Evolutionary conservation across 2,888 invertebrate species (phyloP), one percentile per base, ranked within the genome.

Genomic region (Mesochorus sp.): DNA sequence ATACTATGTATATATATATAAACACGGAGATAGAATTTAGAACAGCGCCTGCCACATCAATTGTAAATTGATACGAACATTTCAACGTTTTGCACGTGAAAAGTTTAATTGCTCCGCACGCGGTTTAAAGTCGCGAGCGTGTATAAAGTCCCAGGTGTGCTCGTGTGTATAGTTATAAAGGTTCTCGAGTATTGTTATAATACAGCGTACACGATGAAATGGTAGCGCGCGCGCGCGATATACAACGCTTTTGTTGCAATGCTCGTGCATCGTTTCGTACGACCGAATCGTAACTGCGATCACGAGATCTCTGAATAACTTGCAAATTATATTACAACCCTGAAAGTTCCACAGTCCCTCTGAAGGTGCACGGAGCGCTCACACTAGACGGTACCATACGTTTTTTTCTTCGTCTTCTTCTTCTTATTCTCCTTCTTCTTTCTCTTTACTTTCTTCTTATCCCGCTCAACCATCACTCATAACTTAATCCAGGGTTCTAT

Each of bases 271-370:
- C 77, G 66, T 77, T 78, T 79, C 74, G n/a, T 49, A 28, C 66
- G 71, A 74, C 61, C 73, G 73, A 77, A 78, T 80, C 70, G 70
- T 66, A 75, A 51, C 78, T 42, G 73, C 79, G 71, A 82, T 82
- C 80, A 82, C 82, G 80, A 82, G 59, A 80, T 79, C 77, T 79
- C 75, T 71, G 76, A 81, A 81, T 81, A 82, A 82, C 80, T 81
- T 76, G 75, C 73, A 79, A 82, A 81, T 82, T 80, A 80, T 80
- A 82, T 81, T 81, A 82, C 80, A 82, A 81, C 82, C 82, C 82
- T 82, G 82, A 82, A 82, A 82, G 72, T 81, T 82, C 55, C 53
- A 49, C 75, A 72, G 49, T 42, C 1, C 39, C 39, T 19, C 42
- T 53, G 26, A 42, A 19, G 42, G 51, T 37, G n/a, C 47, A 47